Percentiles rank a stretch among this genome's conserved stretches.
Conservation (phyloP, 2,797 vertebrate species). For the Lateolabrax maculatus region DNA sequence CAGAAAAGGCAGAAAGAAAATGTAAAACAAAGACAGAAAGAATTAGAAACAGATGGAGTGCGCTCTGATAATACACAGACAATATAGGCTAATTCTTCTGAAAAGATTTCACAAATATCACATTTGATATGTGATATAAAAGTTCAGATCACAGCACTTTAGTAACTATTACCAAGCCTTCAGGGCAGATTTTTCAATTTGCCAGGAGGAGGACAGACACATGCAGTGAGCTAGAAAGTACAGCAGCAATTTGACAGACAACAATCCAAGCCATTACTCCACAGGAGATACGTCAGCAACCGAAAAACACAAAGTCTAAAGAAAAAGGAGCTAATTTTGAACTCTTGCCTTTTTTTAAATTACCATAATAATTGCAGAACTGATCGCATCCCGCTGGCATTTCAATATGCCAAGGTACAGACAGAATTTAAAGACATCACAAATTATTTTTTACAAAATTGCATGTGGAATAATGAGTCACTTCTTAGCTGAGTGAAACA, state of each 20-base stretch:
- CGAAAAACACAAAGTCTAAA: neutral
- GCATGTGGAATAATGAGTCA: neutral
- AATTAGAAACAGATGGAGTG: constrained; percentile 14
- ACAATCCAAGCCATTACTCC: neutral
- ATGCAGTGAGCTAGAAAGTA: neutral
- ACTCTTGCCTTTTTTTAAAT: neutral
- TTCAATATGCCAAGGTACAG: neutral
- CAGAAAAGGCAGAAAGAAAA: too few species aligned
- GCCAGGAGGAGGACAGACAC: constrained; percentile 13
- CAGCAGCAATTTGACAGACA: constrained; percentile 1
- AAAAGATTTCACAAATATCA: neutral
- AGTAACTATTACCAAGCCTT: constrained; percentile 10
- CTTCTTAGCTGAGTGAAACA: neutral
- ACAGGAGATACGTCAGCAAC: neutral
- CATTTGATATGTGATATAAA: neutral
- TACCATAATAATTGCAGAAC: neutral
- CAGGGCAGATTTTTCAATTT: constrained; percentile 18
- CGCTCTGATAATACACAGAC: constrained; percentile 13
- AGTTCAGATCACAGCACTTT: neutral
- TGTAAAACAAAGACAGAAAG: too few species aligned
- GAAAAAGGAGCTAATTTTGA: neutral
- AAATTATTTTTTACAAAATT: neutral
- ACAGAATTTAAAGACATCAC: neutral
- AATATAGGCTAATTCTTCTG: neutral
- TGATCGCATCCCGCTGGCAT: neutral